A percentile compares a stretch with the other conserved stretches of the same genome.
Evolutionary conservation across 64 coral and sea anemone species (phyloP).

Genomic region (Catalaphyllia jardinei): DNA sequence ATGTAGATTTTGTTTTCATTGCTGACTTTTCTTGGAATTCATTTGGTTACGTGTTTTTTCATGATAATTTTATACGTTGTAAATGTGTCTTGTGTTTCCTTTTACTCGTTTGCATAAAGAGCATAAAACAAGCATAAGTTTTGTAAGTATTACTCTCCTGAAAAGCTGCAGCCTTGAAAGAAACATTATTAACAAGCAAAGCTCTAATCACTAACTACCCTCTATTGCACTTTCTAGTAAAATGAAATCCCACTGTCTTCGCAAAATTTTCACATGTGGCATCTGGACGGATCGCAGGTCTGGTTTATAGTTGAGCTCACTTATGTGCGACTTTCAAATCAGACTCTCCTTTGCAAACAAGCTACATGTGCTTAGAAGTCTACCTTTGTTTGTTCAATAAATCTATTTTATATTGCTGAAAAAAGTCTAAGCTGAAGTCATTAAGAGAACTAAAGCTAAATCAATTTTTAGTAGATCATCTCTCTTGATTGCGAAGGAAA

Average conservation of each 20-base stretch:
- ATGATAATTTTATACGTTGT: too few relatives aligned
- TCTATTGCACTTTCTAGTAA: slow-evolving; percentile 48
- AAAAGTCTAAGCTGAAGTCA: too few relatives aligned
- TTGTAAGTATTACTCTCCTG: background rate
- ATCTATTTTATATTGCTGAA: background rate
- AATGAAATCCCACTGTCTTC: slow-evolving; percentile 40
- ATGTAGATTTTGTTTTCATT: background rate
- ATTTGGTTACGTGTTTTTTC: too few relatives aligned
- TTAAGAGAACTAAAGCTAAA: background rate
- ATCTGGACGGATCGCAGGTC: slow-evolving; percentile 46
- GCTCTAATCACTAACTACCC: slow-evolving; percentile 23
- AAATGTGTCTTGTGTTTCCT: background rate
- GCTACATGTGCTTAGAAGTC: slow-evolving; percentile 16
- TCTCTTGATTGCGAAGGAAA: background rate
- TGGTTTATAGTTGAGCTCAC: slow-evolving; percentile 31
- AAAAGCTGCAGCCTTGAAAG: background rate
- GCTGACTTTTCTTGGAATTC: background rate
- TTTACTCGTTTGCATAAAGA: background rate
- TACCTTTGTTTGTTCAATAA: background rate
- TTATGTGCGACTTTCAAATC: slow-evolving; percentile 42
- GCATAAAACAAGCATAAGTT: background rate
- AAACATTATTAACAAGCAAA: background rate
- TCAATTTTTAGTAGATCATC: background rate
- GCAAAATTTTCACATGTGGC: slow-evolving; percentile 59
- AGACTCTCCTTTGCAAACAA: slow-evolving; percentile 56